These are phyloP conservation scores for Helobdella robusta DNA, from an alignment of 2,888 invertebrate genomes.

Conservation along the genomic window DNA sequence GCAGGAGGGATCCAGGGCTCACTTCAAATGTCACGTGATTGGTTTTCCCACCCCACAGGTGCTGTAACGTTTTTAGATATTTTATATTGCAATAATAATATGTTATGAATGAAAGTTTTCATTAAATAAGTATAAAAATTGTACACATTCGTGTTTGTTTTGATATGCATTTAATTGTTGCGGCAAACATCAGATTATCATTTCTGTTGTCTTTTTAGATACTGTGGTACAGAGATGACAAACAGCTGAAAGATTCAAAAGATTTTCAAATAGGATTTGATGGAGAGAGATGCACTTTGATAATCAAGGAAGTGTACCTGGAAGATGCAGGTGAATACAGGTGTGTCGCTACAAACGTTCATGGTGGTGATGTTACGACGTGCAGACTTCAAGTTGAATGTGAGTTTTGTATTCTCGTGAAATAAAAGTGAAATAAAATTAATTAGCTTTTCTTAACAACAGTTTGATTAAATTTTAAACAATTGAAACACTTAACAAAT, in stretches of 20 bases:
- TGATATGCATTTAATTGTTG: neutral
- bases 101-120: too few relatives aligned
- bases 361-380: slow-evolving; percentile 72
- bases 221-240: slow-evolving; percentile 68
- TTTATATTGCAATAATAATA: too few relatives aligned
- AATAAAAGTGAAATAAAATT: neutral
- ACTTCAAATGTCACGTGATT: slow-evolving; percentile 51
- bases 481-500: neutral
- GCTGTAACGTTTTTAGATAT: slow-evolving; percentile 23
- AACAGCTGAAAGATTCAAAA: slow-evolving; percentile 71
- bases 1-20: slow-evolving; percentile 44
- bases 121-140: too few relatives aligned
- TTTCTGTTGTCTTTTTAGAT: slow-evolving; percentile 52
- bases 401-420: slow-evolving; percentile 37
- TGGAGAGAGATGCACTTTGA: slow-evolving; percentile 59
- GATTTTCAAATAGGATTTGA: slow-evolving; percentile 73
- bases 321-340: slow-evolving; percentile 71
- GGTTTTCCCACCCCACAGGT: slow-evolving; percentile 52
- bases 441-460: too few relatives aligned
- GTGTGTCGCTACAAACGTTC: slow-evolving; percentile 76
- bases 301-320: slow-evolving; percentile 55
- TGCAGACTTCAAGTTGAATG: slow-evolving; percentile 68
- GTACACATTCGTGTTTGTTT: too few relatives aligned
- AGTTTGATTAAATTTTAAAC: neutral
- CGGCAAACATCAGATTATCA: neutral